Percentiles rank a stretch among this genome's conserved stretches.
phyloP scores from a whole-genome alignment of 2,797 vertebrate species.

The Urophycis tenuis region DNA sequence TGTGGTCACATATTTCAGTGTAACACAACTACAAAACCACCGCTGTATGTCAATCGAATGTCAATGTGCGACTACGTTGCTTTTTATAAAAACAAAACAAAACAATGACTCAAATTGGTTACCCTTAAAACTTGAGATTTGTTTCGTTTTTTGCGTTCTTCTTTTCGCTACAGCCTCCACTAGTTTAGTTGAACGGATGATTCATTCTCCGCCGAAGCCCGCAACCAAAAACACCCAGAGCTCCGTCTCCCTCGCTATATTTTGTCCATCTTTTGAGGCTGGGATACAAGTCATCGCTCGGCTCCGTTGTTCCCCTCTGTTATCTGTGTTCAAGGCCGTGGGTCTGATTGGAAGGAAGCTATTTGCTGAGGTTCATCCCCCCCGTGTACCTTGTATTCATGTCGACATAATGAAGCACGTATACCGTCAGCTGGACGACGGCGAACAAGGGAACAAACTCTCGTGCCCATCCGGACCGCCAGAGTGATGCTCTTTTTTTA shows the following conservation, averaged over 20 bases:
- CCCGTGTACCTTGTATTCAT: background rate
- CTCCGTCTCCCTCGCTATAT: background rate
- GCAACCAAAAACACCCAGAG: background rate
- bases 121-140: background rate
- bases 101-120: background rate
- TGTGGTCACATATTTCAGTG: background rate
- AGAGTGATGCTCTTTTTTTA: background rate
- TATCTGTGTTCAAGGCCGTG: background rate
- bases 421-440: background rate
- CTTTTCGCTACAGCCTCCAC: slow-evolving; percentile 52
- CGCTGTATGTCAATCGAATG: background rate
- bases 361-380: background rate
- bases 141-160: slow-evolving; percentile 40
- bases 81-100: background rate
- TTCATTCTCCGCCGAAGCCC: background rate
- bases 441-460: background rate
- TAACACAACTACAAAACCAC: background rate
- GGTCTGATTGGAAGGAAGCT: background rate
- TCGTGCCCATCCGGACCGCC: background rate
- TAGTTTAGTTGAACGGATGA: background rate
- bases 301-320: background rate
- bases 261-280: background rate
- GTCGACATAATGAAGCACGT: background rate
- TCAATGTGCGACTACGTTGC: background rate
- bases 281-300: background rate